Evolutionary conservation across 1,140 invertebrate genomes (phyloP).

Genomic region (Danaus plexippus): DNA sequence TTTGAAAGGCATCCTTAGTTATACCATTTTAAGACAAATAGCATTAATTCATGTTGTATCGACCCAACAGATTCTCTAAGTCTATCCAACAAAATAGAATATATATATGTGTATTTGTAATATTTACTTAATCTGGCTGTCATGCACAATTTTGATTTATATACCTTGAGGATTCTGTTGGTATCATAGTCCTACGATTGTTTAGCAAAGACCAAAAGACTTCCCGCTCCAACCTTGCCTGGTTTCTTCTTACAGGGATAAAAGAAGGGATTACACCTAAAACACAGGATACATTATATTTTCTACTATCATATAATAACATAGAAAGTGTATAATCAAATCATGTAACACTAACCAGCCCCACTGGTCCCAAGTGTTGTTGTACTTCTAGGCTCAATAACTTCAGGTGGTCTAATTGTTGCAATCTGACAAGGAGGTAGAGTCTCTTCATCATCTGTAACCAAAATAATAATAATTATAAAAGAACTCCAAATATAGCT

Average conservation of each 20-base stretch:
- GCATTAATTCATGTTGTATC: too few relatives aligned
- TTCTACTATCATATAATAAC: background rate
- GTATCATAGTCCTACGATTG: constrained; percentile 15
- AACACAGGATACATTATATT: background rate
- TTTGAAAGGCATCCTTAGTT: too few relatives aligned
- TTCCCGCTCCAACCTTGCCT: constrained; percentile 22
- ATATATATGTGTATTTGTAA: too few relatives aligned
- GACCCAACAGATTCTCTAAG: too few relatives aligned
- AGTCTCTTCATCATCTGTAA: constrained; percentile 29
- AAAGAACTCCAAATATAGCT: too few relatives aligned
- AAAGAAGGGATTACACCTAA: constrained; percentile 1
- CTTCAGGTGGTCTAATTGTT: background rate
- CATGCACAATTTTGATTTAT: background rate
- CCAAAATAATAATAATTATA: background rate
- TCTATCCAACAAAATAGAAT: too few relatives aligned
- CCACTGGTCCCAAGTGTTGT: constrained; percentile 4
- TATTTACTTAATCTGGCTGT: too few relatives aligned
- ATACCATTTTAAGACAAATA: too few relatives aligned
- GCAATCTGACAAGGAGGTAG: background rate
- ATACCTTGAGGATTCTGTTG: constrained; percentile 10
- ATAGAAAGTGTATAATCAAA: too few relatives aligned
- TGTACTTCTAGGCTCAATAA: constrained; percentile 2
- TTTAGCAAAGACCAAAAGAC: constrained; percentile 29
- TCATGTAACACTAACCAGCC: too few relatives aligned
- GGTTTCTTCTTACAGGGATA: constrained; percentile 7